Evolutionary conservation across 2,113 vertebrate species (phyloP).

Genomic region (Oncorhynchus keta): DNA sequence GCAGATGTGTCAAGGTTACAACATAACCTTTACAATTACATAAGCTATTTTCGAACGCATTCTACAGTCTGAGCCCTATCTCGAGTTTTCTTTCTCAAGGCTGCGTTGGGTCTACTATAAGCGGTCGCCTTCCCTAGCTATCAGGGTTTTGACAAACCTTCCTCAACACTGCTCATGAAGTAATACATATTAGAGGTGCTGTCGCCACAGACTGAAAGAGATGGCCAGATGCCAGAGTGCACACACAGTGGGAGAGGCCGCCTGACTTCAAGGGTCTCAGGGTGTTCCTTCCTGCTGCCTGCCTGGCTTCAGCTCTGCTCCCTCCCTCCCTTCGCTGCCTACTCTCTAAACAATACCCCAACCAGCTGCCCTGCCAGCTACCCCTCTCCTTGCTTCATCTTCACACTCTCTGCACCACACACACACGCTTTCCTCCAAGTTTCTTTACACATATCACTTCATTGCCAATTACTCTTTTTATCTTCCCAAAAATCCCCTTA

Average conservation of each 20-base stretch:
- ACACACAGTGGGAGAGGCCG: not conserved
- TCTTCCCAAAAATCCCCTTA: not conserved
- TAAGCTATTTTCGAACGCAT: too few species aligned
- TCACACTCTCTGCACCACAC: not conserved
- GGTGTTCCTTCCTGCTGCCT: constrained; percentile 43
- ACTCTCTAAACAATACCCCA: not conserved
- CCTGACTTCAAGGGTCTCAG: not conserved
- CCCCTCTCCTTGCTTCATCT: not conserved
- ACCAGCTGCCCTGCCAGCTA: not conserved
- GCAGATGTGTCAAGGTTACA: too few species aligned
- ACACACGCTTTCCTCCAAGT: not conserved
- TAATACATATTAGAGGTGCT: not conserved
- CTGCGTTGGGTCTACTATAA: too few species aligned
- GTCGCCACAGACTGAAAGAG: not conserved
- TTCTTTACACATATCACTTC: not conserved
- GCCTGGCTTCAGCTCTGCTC: constrained; percentile 52
- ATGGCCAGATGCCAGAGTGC: not conserved
- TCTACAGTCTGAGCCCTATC: too few species aligned
- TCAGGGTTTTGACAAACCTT: too few species aligned
- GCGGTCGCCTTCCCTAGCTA: too few species aligned
- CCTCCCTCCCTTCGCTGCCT: constrained; percentile 19
- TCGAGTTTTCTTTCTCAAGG: too few species aligned
- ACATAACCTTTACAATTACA: too few species aligned
- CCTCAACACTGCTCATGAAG: too few species aligned
- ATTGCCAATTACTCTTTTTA: not conserved